These are phyloP conservation scores for Drymodes brunneopygia DNA, from an alignment of 2,113 vertebrate genomes.

Conservation along the genomic window DNA sequence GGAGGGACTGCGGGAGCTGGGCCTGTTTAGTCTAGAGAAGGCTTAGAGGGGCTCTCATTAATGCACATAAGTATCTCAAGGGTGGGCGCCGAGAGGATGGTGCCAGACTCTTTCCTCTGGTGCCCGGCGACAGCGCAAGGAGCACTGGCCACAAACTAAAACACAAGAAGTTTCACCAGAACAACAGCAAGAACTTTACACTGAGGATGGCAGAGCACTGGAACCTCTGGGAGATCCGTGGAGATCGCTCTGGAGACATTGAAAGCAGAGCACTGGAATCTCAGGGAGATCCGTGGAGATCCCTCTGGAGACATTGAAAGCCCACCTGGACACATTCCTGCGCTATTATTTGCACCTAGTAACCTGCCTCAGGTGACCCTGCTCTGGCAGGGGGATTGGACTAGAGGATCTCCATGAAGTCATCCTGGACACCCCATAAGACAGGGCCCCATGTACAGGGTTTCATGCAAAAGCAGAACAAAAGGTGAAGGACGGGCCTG, in stretches of 20 bases:
- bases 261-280: too few species aligned
- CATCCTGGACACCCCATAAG: neutral
- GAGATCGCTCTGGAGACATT: too few species aligned
- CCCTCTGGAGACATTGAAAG: too few species aligned
- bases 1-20: neutral
- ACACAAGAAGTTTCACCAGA: too few species aligned
- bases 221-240: rapidly evolving
- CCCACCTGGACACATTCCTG: neutral
- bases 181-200: neutral
- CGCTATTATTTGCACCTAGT: neutral
- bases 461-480: neutral
- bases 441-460: too few species aligned
- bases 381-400: neutral
- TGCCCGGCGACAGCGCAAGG: too few species aligned
- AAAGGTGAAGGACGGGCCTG: neutral
- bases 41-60: neutral
- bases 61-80: neutral
- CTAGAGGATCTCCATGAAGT: neutral
- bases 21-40: neutral
- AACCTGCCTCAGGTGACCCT: neutral
- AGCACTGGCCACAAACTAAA: neutral
- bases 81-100: neutral
- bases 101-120: neutral
- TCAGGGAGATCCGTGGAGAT: neutral
- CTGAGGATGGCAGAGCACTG: neutral